These are phyloP conservation scores for Sminthurinus aureus DNA, from an alignment of 2,888 invertebrate genomes.

Conservation along the genomic window DNA sequence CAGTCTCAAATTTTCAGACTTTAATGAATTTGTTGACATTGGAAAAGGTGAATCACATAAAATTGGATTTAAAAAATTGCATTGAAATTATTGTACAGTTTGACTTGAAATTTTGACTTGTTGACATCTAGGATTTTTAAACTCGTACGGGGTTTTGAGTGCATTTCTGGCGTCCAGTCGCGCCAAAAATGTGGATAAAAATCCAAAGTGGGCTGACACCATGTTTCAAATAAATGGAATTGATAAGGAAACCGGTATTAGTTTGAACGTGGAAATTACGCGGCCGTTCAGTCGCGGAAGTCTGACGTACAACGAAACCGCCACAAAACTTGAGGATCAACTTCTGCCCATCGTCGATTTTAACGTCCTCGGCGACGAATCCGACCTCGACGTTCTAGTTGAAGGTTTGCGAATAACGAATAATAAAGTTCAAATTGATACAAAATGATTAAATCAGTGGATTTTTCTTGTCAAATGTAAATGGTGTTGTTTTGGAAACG, in stretches of 20 bases:
- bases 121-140: no score
- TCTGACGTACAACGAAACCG: background rate
- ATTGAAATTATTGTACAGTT: background rate
- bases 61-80: background rate
- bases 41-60: background rate
- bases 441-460: background rate
- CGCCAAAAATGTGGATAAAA: background rate
- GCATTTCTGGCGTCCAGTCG: background rate
- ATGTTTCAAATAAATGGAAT: background rate
- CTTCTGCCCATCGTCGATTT: conserved; percentile 5
- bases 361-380: background rate
- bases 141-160: background rate
- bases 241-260: background rate
- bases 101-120: background rate
- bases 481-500: background rate
- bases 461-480: background rate
- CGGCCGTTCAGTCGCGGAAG: background rate
- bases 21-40: background rate
- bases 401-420: no score
- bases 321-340: background rate
- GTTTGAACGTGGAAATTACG: background rate
- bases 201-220: background rate
- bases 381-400: background rate
- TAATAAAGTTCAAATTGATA: background rate
- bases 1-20: background rate